Conservation (phyloP, 92 coral and sea anemone species). For the Parazoanthus atlanticus region DNA sequence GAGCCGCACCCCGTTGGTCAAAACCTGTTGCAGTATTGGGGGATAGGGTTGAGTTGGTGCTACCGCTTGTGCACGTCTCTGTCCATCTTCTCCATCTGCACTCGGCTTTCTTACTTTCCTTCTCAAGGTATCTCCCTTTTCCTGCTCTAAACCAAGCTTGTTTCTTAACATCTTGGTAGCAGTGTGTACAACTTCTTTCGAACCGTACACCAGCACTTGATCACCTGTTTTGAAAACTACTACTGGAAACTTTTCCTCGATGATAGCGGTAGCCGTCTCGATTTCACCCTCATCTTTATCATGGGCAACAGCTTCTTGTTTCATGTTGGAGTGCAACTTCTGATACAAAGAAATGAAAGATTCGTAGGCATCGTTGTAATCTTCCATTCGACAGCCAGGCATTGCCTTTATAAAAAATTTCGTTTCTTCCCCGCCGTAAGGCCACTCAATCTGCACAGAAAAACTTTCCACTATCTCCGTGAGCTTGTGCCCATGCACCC, state of each 20-base stretch:
- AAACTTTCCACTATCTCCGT: background rate
- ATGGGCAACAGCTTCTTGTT: constrained; percentile 14
- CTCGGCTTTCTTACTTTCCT: background rate
- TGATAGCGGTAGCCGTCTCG: background rate
- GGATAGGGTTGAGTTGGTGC: constrained; percentile 2
- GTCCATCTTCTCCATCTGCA: background rate
- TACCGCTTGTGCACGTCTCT: background rate
- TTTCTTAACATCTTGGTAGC: background rate
- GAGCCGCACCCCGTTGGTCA: constrained; percentile 52
- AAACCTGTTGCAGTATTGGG: background rate
- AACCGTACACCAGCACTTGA: constrained; percentile 16
- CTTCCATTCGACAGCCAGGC: background rate
- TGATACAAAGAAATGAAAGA: background rate
- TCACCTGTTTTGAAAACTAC: background rate
- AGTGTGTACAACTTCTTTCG: background rate
- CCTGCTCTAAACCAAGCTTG: background rate
- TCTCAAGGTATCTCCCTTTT: background rate
- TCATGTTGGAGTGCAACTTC: background rate
- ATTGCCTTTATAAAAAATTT: background rate
- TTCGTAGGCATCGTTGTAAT: constrained; percentile 2
- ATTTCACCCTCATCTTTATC: background rate
- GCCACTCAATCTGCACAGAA: constrained; percentile 29
- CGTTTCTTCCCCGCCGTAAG: background rate
- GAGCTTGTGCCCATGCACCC: background rate
- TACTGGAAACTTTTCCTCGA: background rate